These are phyloP conservation scores for Acleris holmiana DNA, from an alignment of 2,888 invertebrate species.

Conservation along the genomic window DNA sequence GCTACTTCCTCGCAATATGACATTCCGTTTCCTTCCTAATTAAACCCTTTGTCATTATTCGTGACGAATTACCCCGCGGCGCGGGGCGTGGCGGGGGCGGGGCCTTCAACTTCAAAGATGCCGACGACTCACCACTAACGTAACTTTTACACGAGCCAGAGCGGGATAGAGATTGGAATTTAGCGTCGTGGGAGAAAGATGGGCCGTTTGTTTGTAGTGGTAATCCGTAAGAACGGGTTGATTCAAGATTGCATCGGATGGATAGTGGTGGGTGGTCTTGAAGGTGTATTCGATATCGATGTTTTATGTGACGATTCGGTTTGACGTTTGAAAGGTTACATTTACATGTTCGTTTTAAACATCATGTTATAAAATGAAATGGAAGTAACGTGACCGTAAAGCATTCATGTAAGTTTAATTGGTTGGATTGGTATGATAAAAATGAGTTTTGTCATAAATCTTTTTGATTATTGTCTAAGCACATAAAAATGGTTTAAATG, in stretches of 20 bases:
- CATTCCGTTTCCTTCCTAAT: slow-evolving; percentile 67
- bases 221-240: slow-evolving; percentile 76
- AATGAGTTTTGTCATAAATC: too few relatives aligned
- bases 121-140: slow-evolving; percentile 72
- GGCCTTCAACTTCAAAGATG: slow-evolving; percentile 72
- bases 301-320: slow-evolving; percentile 14
- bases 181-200: slow-evolving; percentile 50
- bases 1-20: slow-evolving; percentile 49
- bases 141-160: slow-evolving; percentile 63
- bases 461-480: too few relatives aligned
- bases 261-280: slow-evolving; percentile 61
- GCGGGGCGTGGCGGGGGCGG: slow-evolving; percentile 66
- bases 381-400: too few relatives aligned
- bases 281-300: slow-evolving; percentile 48
- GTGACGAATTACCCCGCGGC: slow-evolving; percentile 75
- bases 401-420: too few relatives aligned
- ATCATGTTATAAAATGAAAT: too few relatives aligned
- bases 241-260: slow-evolving; percentile 72
- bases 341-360: too few relatives aligned
- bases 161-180: slow-evolving; percentile 42
- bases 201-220: slow-evolving; percentile 68
- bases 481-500: too few relatives aligned
- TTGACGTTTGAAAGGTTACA: too few relatives aligned
- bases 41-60: slow-evolving; percentile 80
- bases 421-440: too few relatives aligned